Conservation (phyloP, 2,113 vertebrate species). For the Malurus cyaneus region DNA sequence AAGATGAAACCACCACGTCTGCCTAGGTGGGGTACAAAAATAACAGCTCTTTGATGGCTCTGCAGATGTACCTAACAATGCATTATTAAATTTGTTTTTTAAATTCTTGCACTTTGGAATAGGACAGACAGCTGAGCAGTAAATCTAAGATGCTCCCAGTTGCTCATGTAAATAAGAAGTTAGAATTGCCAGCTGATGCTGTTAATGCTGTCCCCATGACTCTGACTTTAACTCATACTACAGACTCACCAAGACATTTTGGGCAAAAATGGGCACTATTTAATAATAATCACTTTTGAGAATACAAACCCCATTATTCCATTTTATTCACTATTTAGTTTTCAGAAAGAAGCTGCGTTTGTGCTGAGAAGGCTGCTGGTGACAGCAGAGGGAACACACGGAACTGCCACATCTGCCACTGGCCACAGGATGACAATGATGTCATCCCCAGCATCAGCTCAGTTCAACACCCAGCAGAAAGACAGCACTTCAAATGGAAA, state of each 20-base stretch:
- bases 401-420: not conserved
- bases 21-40: not conserved
- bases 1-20: not conserved
- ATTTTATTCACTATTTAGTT: not conserved
- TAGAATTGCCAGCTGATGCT: not conserved
- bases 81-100: not conserved
- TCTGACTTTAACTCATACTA: not conserved
- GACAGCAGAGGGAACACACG: slow-evolving; percentile 63
- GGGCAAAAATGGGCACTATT: not conserved
- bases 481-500: not conserved
- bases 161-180: not conserved
- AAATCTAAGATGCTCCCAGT: not conserved
- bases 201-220: not conserved
- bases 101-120: not conserved
- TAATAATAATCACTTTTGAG: not conserved
- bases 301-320: not conserved
- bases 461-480: not conserved
- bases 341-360: not conserved
- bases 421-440: not conserved
- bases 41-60: not conserved
- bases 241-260: not conserved
- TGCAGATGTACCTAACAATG: not conserved
- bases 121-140: not conserved
- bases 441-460: not conserved
- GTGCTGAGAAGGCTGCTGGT: not conserved